Base-by-base conservation (phyloP, 2,888 invertebrate genomes). In the Doris montereyensis region DNA sequence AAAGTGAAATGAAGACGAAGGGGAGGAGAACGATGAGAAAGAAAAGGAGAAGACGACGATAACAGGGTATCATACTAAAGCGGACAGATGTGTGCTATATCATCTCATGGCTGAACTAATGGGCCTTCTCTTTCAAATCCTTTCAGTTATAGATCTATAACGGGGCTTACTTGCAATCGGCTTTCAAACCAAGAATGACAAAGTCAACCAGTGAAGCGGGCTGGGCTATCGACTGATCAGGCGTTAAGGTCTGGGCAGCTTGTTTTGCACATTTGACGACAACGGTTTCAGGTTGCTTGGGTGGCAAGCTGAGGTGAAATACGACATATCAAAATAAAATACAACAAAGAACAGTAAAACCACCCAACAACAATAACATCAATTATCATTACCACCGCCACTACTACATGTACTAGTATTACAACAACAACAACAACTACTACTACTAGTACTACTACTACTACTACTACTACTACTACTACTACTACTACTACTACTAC, bases 111-210 rank as follows among this genome's bases (percentile, higher is more conserved):
- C n/a, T n/a, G n/a, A n/a, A n/a, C n/a, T n/a, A n/a, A n/a, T n/a
- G n/a, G n/a, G n/a, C n/a, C n/a, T n/a, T n/a, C n/a, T n/a, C n/a
- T n/a, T n/a, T n/a, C n/a, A n/a, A n/a, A n/a, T n/a, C n/a, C n/a
- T n/a, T n/a, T n/a, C n/a, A n/a, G n/a, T n/a, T n/a, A n/a, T n/a
- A n/a, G n/a, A n/a, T n/a, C n/a, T n/a, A n/a, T n/a, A n/a, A n/a
- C n/a, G n/a, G n/a, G n/a, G 30, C 72, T 80, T 67, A 81, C 81
- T 78, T 80, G 80, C 81, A 81, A 26, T 80, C 78, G 0, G 80
- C 71, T 21, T 58, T 77, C 41, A 80, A 60, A 2, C 78, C 80
- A n/a, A 76, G 52, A 17, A 80, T 72, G 1, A 79, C 70, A 35
- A 72, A 78, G 17, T 80, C 78, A 24, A 78, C 30, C 26, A 67